Evolutionary conservation across 1,140 invertebrate species (phyloP).

Genomic region (Acromyrmex charruanus): DNA sequence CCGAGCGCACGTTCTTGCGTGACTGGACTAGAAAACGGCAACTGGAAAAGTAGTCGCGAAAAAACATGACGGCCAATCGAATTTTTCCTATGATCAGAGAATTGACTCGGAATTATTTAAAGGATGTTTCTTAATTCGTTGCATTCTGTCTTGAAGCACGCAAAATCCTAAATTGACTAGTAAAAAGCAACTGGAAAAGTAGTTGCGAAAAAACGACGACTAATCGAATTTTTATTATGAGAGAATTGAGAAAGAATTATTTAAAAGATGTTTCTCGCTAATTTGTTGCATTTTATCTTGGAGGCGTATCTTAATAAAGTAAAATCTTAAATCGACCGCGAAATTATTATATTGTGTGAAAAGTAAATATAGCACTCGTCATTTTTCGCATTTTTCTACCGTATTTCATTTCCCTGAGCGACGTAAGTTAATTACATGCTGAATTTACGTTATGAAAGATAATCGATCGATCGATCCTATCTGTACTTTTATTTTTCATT

Average conservation of each 20-base stretch:
- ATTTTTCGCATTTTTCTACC: slow-evolving; percentile 15
- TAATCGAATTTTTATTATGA: slow-evolving; percentile 19
- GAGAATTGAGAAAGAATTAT: not conserved
- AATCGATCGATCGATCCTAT: slow-evolving; percentile 42
- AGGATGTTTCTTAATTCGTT: not conserved
- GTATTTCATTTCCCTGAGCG: not conserved
- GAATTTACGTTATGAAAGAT: slow-evolving; percentile 45
- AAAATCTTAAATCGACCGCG: not conserved
- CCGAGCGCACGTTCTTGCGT: slow-evolving; percentile 70
- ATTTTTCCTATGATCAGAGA: slow-evolving; percentile 1
- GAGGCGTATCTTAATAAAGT: not conserved
- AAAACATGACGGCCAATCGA: slow-evolving; percentile 20
- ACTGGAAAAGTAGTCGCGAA: slow-evolving; percentile 11
- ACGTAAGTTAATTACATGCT: slow-evolving; percentile 48
- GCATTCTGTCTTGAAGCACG: not conserved
- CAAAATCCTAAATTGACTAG: slow-evolving; percentile 39
- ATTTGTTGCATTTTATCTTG: not conserved
- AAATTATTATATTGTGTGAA: not conserved
- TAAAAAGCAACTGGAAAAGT: not conserved
- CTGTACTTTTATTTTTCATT: slow-evolving; percentile 13
- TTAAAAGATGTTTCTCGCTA: not conserved
- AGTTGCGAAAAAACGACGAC: not conserved
- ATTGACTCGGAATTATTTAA: not conserved
- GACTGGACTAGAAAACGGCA: slow-evolving; percentile 67
- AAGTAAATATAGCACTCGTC: not conserved